Evolutionary conservation across 2,888 invertebrate species (phyloP), one percentile per base, ranked within the genome.

Genomic region (Halictus ligatus): DNA sequence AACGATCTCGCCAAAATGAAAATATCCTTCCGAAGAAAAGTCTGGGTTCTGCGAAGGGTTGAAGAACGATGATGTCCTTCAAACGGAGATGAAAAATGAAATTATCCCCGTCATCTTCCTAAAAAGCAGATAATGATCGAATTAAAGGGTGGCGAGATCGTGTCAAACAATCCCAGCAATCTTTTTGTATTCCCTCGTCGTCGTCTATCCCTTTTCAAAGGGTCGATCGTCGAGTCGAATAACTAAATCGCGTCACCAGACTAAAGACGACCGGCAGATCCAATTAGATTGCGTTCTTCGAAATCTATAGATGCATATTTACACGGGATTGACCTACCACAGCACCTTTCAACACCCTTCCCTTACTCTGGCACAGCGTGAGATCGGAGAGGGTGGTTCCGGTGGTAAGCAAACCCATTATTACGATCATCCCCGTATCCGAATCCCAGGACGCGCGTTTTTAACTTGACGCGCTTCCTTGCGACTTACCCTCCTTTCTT

Each of bases 331-430:
- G 90, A 90, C 85, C 85, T 84, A 81, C 82, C 83, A 50, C 46
- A 58, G 82, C 80, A 74, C 85, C 86, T 83, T 58, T 81, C 84
- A 48, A 35, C 48, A 29, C 78, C 78, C 81, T 84, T 84, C 80
- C 73, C 73, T 50, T 78, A 54, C 21, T 40, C 40, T 1, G 40
- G 64, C 77, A 73, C 54, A 48, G 69, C 79, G 64, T 35, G 75
- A 74, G 67, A 75, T 43, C 73, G 76, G 58, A 67, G 83, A 81
- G 83, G 88, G 80, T 83, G 78, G 82, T 71, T 81, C 79, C 78
- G 87, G 89, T 88, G 86, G 89, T 91, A 90, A 80, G 92, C 90
- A 92, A 92, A 91, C 91, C 91, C 89, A 92, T 92, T 92, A 91
- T 90, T 91, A 91, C 91, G 90, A 92, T 93, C 92, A 90, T 92